Conservation (phyloP, 2,888 invertebrate species). For the Cetonia aurata region DNA sequence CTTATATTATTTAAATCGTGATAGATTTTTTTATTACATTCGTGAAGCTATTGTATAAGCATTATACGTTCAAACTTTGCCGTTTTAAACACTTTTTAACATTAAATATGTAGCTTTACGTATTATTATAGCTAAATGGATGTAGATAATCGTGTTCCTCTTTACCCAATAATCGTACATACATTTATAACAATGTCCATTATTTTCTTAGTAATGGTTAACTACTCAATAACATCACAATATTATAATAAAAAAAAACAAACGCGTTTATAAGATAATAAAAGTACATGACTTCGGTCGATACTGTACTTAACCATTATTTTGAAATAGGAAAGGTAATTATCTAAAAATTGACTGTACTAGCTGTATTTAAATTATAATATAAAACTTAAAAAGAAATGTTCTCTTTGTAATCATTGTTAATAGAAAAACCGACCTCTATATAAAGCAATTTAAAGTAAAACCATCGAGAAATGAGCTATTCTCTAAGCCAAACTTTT, state of each 20-base stretch:
- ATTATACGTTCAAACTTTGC: too few relatives aligned
- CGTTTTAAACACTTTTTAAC: too few relatives aligned
- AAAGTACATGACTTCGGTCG: not conserved
- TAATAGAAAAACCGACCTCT: conserved; percentile 8
- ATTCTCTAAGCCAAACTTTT: conserved; percentile 30
- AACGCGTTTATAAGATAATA: not conserved
- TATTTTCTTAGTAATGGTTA: conserved; percentile 39
- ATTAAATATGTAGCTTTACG: too few relatives aligned
- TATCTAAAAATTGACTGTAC: conserved; percentile 9
- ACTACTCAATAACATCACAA: conserved; percentile 21
- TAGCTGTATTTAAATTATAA: conserved; percentile 15
- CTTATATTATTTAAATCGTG: too few relatives aligned
- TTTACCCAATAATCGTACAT: too few relatives aligned
- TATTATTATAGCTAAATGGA: too few relatives aligned
- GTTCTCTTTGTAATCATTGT: conserved; percentile 19
- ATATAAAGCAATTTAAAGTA: conserved; percentile 5
- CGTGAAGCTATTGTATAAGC: too few relatives aligned
- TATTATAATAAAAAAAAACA: not conserved
- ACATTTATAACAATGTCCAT: not conserved
- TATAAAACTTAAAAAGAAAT: conserved; percentile 18
- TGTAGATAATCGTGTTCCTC: too few relatives aligned
- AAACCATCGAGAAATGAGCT: conserved; percentile 17
- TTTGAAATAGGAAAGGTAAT: conserved; percentile 23
- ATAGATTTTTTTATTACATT: too few relatives aligned
- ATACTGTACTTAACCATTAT: conserved; percentile 37